Conservation (phyloP, 2,888 invertebrate genomes). For the Oxytorus armatus region DNA sequence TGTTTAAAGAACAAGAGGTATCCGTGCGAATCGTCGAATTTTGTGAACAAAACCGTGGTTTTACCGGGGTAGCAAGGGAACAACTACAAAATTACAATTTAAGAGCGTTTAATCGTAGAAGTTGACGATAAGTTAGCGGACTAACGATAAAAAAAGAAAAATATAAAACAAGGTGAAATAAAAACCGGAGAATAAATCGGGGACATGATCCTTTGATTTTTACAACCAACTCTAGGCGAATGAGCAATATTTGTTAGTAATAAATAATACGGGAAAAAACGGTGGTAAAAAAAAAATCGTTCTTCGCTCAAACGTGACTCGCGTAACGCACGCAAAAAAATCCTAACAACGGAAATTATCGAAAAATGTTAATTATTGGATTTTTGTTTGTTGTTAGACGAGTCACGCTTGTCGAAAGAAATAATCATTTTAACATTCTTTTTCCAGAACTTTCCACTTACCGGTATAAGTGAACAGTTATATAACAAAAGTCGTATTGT, state of each 20-base stretch:
- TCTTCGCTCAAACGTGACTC: conserved; percentile 39
- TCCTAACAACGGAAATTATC: conserved; percentile 8
- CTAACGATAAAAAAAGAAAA: conserved; percentile 49
- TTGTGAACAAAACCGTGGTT: conserved; percentile 27
- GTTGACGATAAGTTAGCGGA: conserved; percentile 49
- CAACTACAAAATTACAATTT: conserved; percentile 66
- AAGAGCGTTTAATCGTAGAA: conserved; percentile 67
- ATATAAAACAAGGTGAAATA: not conserved
- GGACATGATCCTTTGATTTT: conserved; percentile 27
- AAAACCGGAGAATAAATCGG: not conserved
- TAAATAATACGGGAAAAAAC: conserved; percentile 38
- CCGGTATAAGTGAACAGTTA: conserved; percentile 18
- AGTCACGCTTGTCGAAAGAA: too few species aligned
- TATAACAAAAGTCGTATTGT: conserved; percentile 22
- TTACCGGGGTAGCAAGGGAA: conserved; percentile 49
- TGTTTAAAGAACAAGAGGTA: conserved; percentile 19
- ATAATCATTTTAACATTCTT: too few species aligned
- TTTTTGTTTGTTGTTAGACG: not conserved
- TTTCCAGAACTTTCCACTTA: conserved; percentile 22
- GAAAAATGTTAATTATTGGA: too few species aligned
- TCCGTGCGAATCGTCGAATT: conserved; percentile 41
- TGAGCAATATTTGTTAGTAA: conserved; percentile 63
- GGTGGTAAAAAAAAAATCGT: conserved; percentile 14
- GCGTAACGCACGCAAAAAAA: conserved; percentile 3
- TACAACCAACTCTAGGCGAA: conserved; percentile 36